Evolutionary conservation across 2,888 invertebrate species (phyloP), one percentile per base, ranked within the genome.

Genomic region (Mesopsocus fuscifrons): DNA sequence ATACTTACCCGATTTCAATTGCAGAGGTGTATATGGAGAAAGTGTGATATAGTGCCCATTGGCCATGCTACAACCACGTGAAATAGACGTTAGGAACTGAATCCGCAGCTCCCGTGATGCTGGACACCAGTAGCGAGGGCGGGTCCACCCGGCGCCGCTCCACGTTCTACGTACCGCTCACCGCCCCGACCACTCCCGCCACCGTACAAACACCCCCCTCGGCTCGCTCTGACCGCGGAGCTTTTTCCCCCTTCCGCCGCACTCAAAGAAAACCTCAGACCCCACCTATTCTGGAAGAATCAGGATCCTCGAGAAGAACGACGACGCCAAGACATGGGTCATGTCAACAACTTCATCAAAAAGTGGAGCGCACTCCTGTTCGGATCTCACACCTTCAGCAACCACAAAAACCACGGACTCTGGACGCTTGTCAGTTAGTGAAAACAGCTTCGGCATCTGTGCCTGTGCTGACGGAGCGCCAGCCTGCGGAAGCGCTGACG

Each of bases 161-260:
- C 41, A 76, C 78, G 49, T 80, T 80, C 61, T 80, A 80, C 61
- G 77, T 80, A 49, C 74, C 79, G 49, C 63, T 80, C 51, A 71
- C 71, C 46, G 69, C 71, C 49, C 71, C 69, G 52, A n/a, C n/a
- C n/a, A n/a, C n/a, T n/a, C n/a, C n/a, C n/a, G n/a, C n/a, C n/a
- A 70, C 68, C 51, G 66, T 65, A 42, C 69, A 69, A 55, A 70
- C 69, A 53, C 62, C 70, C 40, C 71, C 69, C 20, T 63, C 71
- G 47, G 64, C 65, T 49, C 34, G 55, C 57, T 3, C 47, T 55
- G 46, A 57, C 56, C 49, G 46, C 11, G 26, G 49, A 11, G 21
- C 20, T 20, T 38, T 38, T 38, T 38, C 38, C 16, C 38, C 38
- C n/a, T 38, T 38, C 20, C 17, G 21, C 15, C 17, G 18, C 30